Evolutionary conservation across 2,888 invertebrate species (phyloP).

Genomic region (Ommatoiulus sabulosus): DNA sequence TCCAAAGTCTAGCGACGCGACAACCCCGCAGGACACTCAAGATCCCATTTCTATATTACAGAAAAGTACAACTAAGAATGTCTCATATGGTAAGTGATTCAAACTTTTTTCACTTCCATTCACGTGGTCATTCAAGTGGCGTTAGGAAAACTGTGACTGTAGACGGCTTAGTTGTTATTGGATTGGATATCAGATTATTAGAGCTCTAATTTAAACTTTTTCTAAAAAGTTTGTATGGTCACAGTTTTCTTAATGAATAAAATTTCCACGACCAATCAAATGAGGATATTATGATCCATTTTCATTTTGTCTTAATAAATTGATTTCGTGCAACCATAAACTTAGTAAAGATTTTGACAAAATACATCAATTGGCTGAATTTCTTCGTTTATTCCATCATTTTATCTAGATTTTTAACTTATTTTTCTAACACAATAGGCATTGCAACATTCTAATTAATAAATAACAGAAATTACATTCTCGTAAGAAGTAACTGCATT

Average conservation of each 20-base stretch:
- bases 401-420: no score
- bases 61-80: slow-evolving; percentile 61
- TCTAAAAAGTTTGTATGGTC: neutral
- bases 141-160: neutral
- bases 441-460: no score
- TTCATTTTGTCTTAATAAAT: no score
- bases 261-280: neutral
- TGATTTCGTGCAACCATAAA: no score
- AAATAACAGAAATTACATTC: no score
- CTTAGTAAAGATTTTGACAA: no score
- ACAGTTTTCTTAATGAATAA: neutral
- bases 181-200: no score
- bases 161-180: neutral
- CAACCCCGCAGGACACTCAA: slow-evolving; percentile 49
- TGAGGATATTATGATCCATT: neutral
- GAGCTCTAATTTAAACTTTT: no score
- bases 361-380: no score
- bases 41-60: slow-evolving; percentile 37
- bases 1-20: slow-evolving; percentile 66
- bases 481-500: no score
- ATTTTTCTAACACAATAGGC: no score
- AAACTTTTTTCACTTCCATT: neutral
- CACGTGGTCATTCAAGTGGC: neutral
- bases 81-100: slow-evolving; percentile 62
- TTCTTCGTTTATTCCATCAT: no score